A percentile compares a stretch with the other conserved stretches of the same genome.
Conservation (phyloP, 2,888 invertebrate genomes). For the Drosophila ustulata region DNA sequence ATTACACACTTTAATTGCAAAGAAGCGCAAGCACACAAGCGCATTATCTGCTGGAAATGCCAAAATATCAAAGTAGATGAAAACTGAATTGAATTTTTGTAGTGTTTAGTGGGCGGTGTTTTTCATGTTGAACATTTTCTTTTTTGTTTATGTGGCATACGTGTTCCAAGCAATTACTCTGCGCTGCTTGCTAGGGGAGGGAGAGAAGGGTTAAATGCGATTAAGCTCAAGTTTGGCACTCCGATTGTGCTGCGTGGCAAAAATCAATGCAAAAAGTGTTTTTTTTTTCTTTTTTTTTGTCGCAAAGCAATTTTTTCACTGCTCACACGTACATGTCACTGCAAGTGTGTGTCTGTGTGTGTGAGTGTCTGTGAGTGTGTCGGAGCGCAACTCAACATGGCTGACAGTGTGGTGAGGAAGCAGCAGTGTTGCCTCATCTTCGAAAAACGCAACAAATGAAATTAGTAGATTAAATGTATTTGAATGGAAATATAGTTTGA, state of each 20-base stretch:
- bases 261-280: constrained; percentile 63
- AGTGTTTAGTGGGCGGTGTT: constrained; percentile 61
- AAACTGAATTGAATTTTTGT: constrained; percentile 21
- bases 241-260: constrained; percentile 53
- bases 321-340: constrained; percentile 43
- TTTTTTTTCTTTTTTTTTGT: constrained; percentile 24
- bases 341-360: constrained; percentile 35
- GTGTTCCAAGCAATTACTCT: constrained; percentile 57
- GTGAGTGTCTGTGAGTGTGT: constrained; percentile 64
- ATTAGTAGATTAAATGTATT: background rate
- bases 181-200: constrained; percentile 10
- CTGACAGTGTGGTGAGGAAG: constrained; percentile 67
- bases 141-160: constrained; percentile 66
- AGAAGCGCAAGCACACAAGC: constrained; percentile 10
- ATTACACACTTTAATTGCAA: constrained; percentile 19
- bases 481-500: too few species aligned
- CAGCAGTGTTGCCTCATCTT: constrained; percentile 39
- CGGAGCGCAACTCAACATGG: constrained; percentile 77
- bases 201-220: background rate
- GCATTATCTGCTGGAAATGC: constrained; percentile 1
- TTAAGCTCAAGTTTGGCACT: constrained; percentile 11
- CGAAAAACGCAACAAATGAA: background rate
- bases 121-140: constrained; percentile 46
- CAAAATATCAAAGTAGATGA: constrained; percentile 15
- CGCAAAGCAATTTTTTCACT: constrained; percentile 42